Percentiles rank a stretch among this genome's conserved stretches.
Evolutionary conservation across 2,113 vertebrate genomes (phyloP).

Genomic region (Fregetta grallaria): DNA sequence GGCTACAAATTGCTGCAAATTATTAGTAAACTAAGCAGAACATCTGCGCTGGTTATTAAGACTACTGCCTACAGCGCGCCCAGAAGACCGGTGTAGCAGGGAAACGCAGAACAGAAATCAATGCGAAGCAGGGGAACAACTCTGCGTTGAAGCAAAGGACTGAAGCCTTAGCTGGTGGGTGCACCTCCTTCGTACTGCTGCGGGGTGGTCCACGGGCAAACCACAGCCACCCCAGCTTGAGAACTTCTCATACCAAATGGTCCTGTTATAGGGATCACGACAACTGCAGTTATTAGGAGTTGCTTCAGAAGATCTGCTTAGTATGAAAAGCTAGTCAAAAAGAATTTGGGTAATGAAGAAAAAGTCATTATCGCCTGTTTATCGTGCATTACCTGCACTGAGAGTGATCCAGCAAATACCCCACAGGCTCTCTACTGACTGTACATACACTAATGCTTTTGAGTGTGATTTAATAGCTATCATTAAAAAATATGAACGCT

Average conservation of each 20-base stretch:
- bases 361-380: background rate
- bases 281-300: background rate
- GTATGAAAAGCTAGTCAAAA: background rate
- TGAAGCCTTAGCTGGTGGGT: background rate
- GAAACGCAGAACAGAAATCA: background rate
- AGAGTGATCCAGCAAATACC: background rate
- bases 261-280: background rate
- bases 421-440: background rate
- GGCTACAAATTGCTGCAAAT: constrained; percentile 62
- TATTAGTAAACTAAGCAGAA: constrained; percentile 59
- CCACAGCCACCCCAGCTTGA: background rate
- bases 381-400: background rate
- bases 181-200: background rate
- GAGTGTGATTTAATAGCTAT: background rate
- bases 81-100: background rate
- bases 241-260: background rate
- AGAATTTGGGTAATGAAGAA: background rate
- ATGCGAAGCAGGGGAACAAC: background rate
- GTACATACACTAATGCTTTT: background rate
- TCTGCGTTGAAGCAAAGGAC: background rate
- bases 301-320: background rate
- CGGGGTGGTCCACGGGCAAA: background rate
- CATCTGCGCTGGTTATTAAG: background rate
- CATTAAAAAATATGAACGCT: background rate
- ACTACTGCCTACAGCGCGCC: background rate